Conservation (phyloP, 2,888 invertebrate genomes). For the Yponomeuta malinellus region DNA sequence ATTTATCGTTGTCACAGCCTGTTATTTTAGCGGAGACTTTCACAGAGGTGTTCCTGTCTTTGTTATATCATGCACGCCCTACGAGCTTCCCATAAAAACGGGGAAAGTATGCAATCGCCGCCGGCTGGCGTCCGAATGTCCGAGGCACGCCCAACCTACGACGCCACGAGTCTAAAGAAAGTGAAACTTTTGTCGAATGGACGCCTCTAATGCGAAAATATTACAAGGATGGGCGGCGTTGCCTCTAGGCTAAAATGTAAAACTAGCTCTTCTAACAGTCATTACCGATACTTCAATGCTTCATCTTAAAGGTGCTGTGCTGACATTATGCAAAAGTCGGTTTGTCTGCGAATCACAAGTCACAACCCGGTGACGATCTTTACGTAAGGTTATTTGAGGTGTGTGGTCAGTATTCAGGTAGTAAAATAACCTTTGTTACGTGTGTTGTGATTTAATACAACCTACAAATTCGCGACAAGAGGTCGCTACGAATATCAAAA, state of each 20-base stretch:
- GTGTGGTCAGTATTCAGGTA: not conserved
- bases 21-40: conserved; percentile 35
- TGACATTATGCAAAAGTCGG: not conserved
- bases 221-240: conserved; percentile 13
- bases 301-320: not conserved
- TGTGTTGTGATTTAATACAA: not conserved
- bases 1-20: conserved; percentile 5
- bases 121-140: conserved; percentile 29
- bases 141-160: conserved; percentile 56
- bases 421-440: not conserved
- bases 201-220: conserved; percentile 28
- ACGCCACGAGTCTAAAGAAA: conserved; percentile 52
- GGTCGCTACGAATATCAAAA: too few relatives aligned
- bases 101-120: conserved; percentile 68
- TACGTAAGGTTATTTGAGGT: not conserved
- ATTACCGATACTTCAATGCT: not conserved
- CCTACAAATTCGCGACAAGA: too few relatives aligned
- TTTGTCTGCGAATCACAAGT: not conserved
- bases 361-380: not conserved
- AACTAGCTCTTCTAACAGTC: not conserved
- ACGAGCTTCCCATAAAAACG: conserved; percentile 68
- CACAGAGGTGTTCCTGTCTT: conserved; percentile 29
- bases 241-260: conserved; percentile 11
- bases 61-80: conserved; percentile 46
- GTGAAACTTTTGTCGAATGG: conserved; percentile 51